A percentile compares a stretch with the other conserved stretches of the same genome.
phyloP scores from a whole-genome alignment of 2,113 vertebrate genomes.

The Saiga tatarica region DNA sequence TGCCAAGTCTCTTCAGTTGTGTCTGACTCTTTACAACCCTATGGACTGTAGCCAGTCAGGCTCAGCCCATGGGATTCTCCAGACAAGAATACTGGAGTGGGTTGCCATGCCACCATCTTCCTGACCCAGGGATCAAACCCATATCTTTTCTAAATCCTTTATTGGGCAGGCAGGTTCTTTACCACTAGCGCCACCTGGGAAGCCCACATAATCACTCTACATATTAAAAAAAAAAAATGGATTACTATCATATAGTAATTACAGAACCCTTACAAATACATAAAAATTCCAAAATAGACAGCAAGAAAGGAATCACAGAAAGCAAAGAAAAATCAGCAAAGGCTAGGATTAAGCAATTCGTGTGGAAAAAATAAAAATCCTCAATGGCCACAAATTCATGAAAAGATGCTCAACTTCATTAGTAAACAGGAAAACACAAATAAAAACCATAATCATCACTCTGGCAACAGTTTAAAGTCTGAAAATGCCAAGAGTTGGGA shows the following conservation, averaged over 20 bases:
- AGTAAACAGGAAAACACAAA: background rate
- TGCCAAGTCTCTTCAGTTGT: background rate
- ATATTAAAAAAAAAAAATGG: background rate
- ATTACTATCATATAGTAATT: background rate
- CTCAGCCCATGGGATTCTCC: background rate
- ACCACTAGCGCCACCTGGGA: background rate
- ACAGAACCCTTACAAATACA: background rate
- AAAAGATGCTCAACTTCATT: background rate
- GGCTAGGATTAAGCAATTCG: background rate
- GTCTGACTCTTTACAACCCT: rapidly evolving
- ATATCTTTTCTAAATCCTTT: background rate
- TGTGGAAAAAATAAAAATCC: background rate
- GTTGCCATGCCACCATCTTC: background rate
- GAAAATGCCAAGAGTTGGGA: background rate
- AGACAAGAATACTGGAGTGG: background rate
- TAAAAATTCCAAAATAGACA: background rate
- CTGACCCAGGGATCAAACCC: background rate
- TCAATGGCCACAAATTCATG: background rate
- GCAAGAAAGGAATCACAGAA: background rate
- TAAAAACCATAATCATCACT: background rate
- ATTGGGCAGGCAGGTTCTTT: background rate
- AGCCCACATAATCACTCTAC: background rate
- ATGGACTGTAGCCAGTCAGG: background rate
- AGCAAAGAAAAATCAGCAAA: background rate
- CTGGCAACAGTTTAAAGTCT: background rate